Evolutionary conservation across 1,140 invertebrate species (phyloP), one percentile per base, ranked within the genome.

Genomic region (Battus philenor): DNA sequence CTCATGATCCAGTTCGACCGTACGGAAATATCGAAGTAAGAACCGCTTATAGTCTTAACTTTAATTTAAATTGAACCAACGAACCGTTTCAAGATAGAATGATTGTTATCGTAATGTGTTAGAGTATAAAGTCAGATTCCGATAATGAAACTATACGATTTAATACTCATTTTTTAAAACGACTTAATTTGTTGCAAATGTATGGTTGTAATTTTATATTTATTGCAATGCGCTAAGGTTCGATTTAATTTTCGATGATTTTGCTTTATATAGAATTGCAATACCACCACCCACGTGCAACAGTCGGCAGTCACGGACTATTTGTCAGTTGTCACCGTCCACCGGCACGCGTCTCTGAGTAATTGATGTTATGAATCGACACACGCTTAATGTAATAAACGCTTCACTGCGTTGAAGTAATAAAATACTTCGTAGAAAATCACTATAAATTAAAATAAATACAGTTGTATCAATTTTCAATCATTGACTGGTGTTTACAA

Each of bases 331-430:
- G 75, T 75, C 73, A 66, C 67, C 65, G 61, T 59, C 53, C 50
- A 41, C 38, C 41, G 59, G 69, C 68, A 71, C 71, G 68, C 72
- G 68, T 59, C 50, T 46, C 61, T 68, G 67, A 75, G 70, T 77
- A 80, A 77, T 80, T 75, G 76, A 63, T 56, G 69, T 77, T 77
- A 80, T 80, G 77, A 77, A 80, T 80, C 71, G 72, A 72, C 68
- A 65, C 56, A 60, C 65, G 51, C 53, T 56, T 61, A 50, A 61
- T 61, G 64, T 61, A 69, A 73, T 76, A 61, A 71, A 60, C 57
- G 54, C 47, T 49, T 53, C 43, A 55, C 54, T 64, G 57, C 55
- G n/a, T 29, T 29, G 13, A 62, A 66, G 59, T 65, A 59, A 59
- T 67, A 58, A 68, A 59, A 53, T 49, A 50, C 50, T 27, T 53